Percentiles rank a stretch among this genome's conserved stretches.
These are phyloP conservation scores for Drosophila neonasuta DNA, from an alignment of 2,888 invertebrate genomes.

Conservation along the genomic window DNA sequence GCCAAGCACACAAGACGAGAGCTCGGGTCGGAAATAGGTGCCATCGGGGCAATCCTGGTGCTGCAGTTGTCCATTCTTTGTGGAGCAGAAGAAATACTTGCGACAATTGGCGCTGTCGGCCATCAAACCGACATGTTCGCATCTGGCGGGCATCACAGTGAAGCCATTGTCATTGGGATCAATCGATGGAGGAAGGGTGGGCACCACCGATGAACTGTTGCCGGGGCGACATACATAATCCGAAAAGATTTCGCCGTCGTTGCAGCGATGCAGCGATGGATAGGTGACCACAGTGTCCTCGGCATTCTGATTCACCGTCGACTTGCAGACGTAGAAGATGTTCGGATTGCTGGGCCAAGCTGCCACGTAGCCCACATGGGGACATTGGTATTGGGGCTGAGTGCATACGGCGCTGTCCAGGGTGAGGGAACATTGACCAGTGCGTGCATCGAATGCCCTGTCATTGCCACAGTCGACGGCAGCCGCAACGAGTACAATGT, in stretches of 20 bases:
- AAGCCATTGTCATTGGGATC: conserved; percentile 54
- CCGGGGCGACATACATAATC: conserved; percentile 68
- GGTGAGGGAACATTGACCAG: conserved; percentile 79
- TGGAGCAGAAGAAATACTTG: conserved; percentile 80
- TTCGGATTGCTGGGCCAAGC: conserved; percentile 81
- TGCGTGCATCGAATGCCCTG: conserved; percentile 79
- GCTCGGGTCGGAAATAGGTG: conserved; percentile 70
- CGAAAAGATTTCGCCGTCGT: conserved; percentile 79
- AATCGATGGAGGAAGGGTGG: conserved; percentile 5
- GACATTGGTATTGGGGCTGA: conserved; percentile 77
- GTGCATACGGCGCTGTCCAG: conserved; percentile 72
- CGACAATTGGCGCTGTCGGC: conserved; percentile 73
- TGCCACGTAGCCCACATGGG: conserved; percentile 77
- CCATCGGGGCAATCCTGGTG: conserved; percentile 77
- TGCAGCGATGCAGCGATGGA: conserved; percentile 81
- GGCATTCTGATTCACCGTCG: conserved; percentile 78
- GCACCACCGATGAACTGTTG: not conserved
- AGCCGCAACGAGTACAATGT: conserved; percentile 79
- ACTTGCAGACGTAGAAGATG: conserved; percentile 81
- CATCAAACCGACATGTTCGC: conserved; percentile 69
- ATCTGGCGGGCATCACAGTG: conserved; percentile 44
- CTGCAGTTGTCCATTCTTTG: conserved; percentile 63
- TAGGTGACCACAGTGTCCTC: conserved; percentile 76
- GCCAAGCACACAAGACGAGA: conserved; percentile 76
- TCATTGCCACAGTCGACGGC: conserved; percentile 80